phyloP scores from a whole-genome alignment of 2,797 vertebrate genomes.

The Mormyrops attenuatus region DNA sequence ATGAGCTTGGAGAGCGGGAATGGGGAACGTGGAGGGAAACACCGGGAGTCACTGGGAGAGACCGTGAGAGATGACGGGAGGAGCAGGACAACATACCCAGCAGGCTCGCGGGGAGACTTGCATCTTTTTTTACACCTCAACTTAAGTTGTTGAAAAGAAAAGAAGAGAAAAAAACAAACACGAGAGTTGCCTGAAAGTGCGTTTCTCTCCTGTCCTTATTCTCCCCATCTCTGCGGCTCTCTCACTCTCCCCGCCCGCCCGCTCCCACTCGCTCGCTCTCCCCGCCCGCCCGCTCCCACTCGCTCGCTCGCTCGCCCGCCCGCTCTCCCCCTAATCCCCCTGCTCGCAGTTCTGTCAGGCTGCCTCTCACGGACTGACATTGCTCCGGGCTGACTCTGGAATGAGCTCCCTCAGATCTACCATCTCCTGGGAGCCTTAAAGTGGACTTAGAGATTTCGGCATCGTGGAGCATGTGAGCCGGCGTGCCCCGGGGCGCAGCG shows the following conservation, averaged over 20 bases:
- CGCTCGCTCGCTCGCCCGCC: conserved; percentile 59
- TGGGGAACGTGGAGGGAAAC: neutral
- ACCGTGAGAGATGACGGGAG: neutral
- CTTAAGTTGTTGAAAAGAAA: conserved; percentile 13
- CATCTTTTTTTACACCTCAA: neutral
- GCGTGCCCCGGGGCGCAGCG: conserved; percentile 62
- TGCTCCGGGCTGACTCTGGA: conserved; percentile 70
- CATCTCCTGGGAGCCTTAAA: conserved; percentile 67
- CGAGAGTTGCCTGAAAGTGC: conserved; percentile 28
- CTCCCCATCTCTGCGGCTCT: conserved; percentile 55
- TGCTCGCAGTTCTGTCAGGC: conserved; percentile 67
- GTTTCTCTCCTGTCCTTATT: conserved; percentile 32
- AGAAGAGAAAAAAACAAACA: conserved; percentile 34
- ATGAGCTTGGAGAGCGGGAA: neutral
- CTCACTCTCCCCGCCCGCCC: conserved; percentile 61
- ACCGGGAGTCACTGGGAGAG: neutral
- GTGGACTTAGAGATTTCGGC: conserved; percentile 70
- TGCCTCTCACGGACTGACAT: conserved; percentile 67
- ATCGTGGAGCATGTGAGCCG: conserved; percentile 53
- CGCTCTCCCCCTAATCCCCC: conserved; percentile 65
- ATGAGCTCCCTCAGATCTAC: conserved; percentile 73
- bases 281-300: conserved; percentile 63
- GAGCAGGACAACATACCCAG: neutral
- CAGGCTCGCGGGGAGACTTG: neutral
- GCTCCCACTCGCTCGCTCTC: conserved; percentile 61